Base-by-base conservation (phyloP, 2,888 invertebrate genomes). In the Thereva nobilitata region DNA sequence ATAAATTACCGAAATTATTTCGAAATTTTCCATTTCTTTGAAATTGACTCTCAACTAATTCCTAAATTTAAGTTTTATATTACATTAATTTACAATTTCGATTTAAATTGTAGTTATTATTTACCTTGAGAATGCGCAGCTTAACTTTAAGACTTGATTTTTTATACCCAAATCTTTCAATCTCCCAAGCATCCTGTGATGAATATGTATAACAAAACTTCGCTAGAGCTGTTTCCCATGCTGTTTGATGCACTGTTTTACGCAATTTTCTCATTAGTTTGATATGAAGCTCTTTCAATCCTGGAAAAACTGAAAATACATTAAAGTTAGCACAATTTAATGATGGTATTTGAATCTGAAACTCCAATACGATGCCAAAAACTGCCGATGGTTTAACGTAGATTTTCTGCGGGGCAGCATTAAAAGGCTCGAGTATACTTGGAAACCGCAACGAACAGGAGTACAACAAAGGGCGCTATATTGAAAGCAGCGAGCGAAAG, bases 141-240 rank as follows among this genome's bases (percentile, higher is more conserved):
- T 97, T 97, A 9, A 95, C 91, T 74, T 88, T 87, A 59, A 93
- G 84, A 75, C 93, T 90, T 71, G 95, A 89, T 82, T 95, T 93
- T 79, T 93, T 93, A 82, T 97, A 98, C 45, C 97, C 96, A 83
- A 95, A 95, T 72, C 95, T 86, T 80, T 97, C 96, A 66, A 97
- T 85, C 83, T 97, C 96, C 95, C 95, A 95, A 66, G 93, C 95
- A 85, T 97, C 96, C 76, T 94, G 91, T 71, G 90, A 89, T 72
- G 90, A 90, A 76, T 94, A 94, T 57, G 89, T 88, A 78, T 95
- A 93, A 80, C 95, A 94, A 82, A 96, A 93, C 84, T 93, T 96
- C 68, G 93, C 89, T 73, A 97, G 80, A 63, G 90, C 88, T 75
- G 88, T 87, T 82, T 97, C 97, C 97, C 97, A 97, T 80, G 89